Base-by-base conservation (phyloP, 2,113 vertebrate genomes). In the Anoura caudifer region DNA sequence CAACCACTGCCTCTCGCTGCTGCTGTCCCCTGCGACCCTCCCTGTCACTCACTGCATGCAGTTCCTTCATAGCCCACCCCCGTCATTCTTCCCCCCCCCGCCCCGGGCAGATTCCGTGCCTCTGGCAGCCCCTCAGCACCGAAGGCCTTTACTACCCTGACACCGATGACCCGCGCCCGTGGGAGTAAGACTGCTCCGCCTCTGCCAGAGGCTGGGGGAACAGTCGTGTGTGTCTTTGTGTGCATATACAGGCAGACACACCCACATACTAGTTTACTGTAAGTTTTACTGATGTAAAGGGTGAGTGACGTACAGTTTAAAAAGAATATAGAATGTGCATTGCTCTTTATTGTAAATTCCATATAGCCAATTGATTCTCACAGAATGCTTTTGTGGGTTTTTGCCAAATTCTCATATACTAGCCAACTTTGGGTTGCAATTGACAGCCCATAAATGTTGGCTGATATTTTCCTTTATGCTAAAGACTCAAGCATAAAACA, bases 311-410 rank as follows among this genome's bases (percentile, higher is more conserved):
- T 43, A 38, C 31, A 87, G 31, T 50, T 70, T 61, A 47, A 83
- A 94, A 87, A 52, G 50, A 63, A 69, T 52, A 69, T 52, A 88
- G 82, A 87, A 83, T 28, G 38, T 10, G 16, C 13, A 41, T 70
- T 65, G 28, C 4, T 72, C 33, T 61, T 59, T n/a, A 63, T 45
- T 90, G 5, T 87, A 75, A 92, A 94, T 87, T 75, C 41, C 36
- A 79, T 41, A 65, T 65, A 61, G 88, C 31, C 83, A 52, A 15
- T 22, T 90, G 85, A 83, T 91, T 94, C 47, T 91, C 69, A 52
- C 12, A n/a, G 73, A 83, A 63, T 26, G 56, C 36, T 88, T 90
- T 80, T 67, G 41, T 84, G 93, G n/a, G 38, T 72, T 93, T 96
- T 91, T 84, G 38, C 31, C 41, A 45, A 90, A 87, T 24, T 92